Base-by-base conservation (phyloP, 2,888 invertebrate genomes). In the Drosophila pseudotakahashii region DNA sequence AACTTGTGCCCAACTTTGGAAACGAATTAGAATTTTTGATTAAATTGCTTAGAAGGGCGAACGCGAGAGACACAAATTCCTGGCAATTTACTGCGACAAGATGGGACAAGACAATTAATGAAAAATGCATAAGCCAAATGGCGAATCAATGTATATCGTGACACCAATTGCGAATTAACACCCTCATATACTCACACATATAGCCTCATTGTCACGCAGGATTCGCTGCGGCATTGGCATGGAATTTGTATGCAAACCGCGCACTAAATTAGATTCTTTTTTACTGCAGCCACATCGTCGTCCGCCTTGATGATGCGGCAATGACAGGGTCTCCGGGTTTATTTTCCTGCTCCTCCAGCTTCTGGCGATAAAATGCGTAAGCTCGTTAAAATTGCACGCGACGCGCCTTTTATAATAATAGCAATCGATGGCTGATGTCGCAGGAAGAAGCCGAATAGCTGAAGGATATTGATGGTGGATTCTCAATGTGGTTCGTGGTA, bases 131-230 rank as follows among this genome's bases (percentile, higher is more conserved):
- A 73, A 76, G 69, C 76, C 63, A 77, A 87, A 81, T 72, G 72
- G 78, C 77, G 81, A 90, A 90, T 90, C 91, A 91, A 90, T 90
- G 86, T 89, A 90, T 90, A 89, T 88, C 91, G 91, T 90, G 91
- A 90, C 90, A 81, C 80, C 84, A 90, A 88, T 91, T 76, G 76
- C 53, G 78, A 85, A 78, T 81, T 55, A 75, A 69, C 75, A 64
- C 41, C 51, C 55, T 48, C 61, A 61, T 54, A 62, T 53, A 58
- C 57, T 23, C 47, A 59, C 54, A 62, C 26, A 37, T 16, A 53
- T 26, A 16, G 52, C 44, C 54, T 69, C 73, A 87, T 76, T 84
- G 88, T 84, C 85, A 81, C 82, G 85, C 73, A 78, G 75, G 32
- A 54, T 52, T 54, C 45, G 55, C 59, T 66, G 58, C 45, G 63